phyloP scores from a whole-genome alignment of 2,113 vertebrate genomes.

The Saguinus midas region DNA sequence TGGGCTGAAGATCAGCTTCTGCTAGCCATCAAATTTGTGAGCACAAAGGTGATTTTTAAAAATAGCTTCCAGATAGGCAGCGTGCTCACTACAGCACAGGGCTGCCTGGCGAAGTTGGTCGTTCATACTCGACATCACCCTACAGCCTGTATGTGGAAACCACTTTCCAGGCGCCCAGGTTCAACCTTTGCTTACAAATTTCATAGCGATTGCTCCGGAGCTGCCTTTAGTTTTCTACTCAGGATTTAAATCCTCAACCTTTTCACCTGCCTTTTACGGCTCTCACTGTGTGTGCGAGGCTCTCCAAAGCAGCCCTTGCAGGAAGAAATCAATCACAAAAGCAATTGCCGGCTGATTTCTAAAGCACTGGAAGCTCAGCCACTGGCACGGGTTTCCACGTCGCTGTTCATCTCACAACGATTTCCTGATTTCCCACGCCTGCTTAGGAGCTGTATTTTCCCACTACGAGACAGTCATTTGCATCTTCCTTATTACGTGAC shows the following conservation, averaged over 20 bases:
- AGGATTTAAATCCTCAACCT: not conserved
- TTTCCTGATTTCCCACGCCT: not conserved
- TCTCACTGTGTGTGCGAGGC: fast-evolving
- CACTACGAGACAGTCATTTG: fast-evolving
- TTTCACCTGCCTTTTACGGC: not conserved
- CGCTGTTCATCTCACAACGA: too few species aligned
- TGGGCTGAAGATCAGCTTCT: not conserved
- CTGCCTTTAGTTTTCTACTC: not conserved
- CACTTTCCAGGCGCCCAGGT: fast-evolving
- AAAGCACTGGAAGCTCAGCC: not conserved
- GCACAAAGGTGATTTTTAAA: not conserved
- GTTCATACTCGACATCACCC: not conserved
- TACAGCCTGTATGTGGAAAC: not conserved
- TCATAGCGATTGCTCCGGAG: not conserved
- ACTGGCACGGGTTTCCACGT: fast-evolving
- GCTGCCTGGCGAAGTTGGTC: fast-evolving
- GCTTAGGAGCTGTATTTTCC: not conserved
- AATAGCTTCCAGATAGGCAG: not conserved
- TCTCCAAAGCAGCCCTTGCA: not conserved
- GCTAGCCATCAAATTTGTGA: not conserved
- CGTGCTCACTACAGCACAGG: not conserved
- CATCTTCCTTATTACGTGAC: not conserved
- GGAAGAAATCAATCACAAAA: not conserved
- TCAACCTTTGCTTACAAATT: not conserved
- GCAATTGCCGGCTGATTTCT: not conserved